Conservation (phyloP, 2,888 invertebrate genomes). For the Yponomeuta malinellus region DNA sequence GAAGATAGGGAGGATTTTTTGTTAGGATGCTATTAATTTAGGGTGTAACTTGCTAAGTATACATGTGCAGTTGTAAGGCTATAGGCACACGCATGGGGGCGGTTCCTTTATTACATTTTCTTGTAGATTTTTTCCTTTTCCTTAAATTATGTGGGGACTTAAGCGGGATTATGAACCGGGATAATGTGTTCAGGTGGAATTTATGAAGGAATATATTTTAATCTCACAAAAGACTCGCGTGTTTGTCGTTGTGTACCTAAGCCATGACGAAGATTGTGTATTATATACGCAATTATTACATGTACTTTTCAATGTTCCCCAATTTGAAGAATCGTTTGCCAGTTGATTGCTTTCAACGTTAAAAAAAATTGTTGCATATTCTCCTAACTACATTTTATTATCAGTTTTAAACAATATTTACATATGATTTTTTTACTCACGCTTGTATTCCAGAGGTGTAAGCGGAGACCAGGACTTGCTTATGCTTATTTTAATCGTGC, state of each 20-base stretch:
- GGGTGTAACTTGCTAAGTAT: constrained; percentile 70
- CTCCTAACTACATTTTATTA: too few relatives aligned
- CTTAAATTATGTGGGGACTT: constrained; percentile 61
- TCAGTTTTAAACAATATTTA: too few relatives aligned
- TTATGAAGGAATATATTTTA: constrained; percentile 31
- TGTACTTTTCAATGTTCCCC: too few relatives aligned
- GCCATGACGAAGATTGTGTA: background rate
- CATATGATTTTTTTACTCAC: too few relatives aligned
- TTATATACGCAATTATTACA: background rate
- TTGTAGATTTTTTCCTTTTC: constrained; percentile 50
- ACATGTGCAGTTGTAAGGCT: constrained; percentile 43
- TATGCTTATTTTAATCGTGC: too few relatives aligned
- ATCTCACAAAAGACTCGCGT: background rate
- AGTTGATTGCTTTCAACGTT: too few relatives aligned
- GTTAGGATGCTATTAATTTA: constrained; percentile 75
- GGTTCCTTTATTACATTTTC: constrained; percentile 39
- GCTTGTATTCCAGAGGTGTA: too few relatives aligned
- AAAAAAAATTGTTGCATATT: too few relatives aligned
- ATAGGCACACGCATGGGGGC: constrained; percentile 30
- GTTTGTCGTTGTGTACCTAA: constrained; percentile 21
- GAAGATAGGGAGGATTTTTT: constrained; percentile 71
- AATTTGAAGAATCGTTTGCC: too few relatives aligned
- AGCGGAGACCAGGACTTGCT: too few relatives aligned
- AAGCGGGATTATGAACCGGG: constrained; percentile 58
- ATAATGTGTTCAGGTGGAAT: constrained; percentile 52